Evolutionary conservation across 2,113 vertebrate genomes (phyloP).

Genomic region (Haliaeetus leucogaster): DNA sequence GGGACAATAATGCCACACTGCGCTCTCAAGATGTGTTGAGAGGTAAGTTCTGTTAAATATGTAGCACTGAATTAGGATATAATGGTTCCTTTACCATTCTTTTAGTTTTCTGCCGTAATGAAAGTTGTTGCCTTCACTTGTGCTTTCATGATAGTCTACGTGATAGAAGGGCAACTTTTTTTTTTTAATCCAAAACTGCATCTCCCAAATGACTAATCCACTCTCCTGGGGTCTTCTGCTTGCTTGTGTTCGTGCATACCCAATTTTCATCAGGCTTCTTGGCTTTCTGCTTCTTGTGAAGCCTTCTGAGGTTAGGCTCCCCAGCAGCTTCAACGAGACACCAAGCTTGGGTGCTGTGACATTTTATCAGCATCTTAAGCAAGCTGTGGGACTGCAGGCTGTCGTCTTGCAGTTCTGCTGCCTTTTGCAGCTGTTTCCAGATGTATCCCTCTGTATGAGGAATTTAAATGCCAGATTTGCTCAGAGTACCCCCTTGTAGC

Average conservation of each 20-base stretch:
- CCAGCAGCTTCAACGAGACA: neutral
- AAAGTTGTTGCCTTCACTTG: neutral
- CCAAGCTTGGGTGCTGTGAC: rapidly evolving
- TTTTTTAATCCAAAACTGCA: neutral
- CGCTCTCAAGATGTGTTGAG: neutral
- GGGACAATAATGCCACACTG: neutral
- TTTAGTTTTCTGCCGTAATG: neutral
- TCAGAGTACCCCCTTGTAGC: neutral
- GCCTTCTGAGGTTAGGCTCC: neutral
- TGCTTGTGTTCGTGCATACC: neutral
- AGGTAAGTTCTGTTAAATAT: neutral
- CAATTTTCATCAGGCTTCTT: neutral
- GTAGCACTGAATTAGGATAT: neutral
- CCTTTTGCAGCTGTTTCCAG: neutral
- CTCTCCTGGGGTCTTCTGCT: neutral
- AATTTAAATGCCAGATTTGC: neutral
- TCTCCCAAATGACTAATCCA: neutral
- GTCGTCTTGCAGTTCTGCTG: neutral
- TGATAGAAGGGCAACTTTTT: neutral
- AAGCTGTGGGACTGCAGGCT: neutral
- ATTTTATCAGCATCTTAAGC: neutral
- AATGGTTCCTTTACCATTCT: neutral
- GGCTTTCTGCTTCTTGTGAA: neutral
- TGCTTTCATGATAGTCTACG: neutral
- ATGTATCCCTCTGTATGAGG: neutral